Evolutionary conservation across 2,113 vertebrate genomes (phyloP), one percentile per base, ranked within the genome.

Genomic region (Embiotoca jacksoni): DNA sequence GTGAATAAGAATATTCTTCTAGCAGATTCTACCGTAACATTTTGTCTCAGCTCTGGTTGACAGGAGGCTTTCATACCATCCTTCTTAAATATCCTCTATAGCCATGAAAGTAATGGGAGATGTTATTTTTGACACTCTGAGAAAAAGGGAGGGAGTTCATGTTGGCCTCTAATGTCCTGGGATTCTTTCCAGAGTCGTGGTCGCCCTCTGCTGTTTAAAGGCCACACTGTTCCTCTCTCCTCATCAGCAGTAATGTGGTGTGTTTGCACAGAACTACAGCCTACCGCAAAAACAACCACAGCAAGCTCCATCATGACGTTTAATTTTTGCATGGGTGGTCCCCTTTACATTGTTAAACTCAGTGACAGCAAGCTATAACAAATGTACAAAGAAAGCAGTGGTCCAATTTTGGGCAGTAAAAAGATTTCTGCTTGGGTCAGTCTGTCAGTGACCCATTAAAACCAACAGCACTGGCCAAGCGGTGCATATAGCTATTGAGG

Each of bases 71-170:
- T 88, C 82, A 88, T 90, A 90, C 91, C 88, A 88, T 77, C 85
- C 87, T 89, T 58, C 90, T 94, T 85, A 89, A 89, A 88, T 93
- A 88, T 89, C 91, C 74, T 81, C 72, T 66, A 71, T 72, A 86
- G 83, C 82, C 80, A 75, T 89, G 89, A 87, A 89, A 80, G 92
- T 93, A 92, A 92, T 50, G 15, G 74, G 89, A 93, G 83, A 89
- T 92, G 88, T 93, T 94, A 88, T 92, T 93, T 94, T 89, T 92
- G 88, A 92, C 92, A 90, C 88, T 84, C 53, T 57, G 81, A 85
- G 83, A 89, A 90, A 85, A 73, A 5, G 57, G 39, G 83, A 80
- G 87, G 86, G 78, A 78, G 81, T 68, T 80, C 85, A 69, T 49
- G 71, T 67, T 80, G 81, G 78, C 74, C 75, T 64, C 70, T 86